These are phyloP conservation scores for Phalanger gymnotis DNA, from an alignment of 2,797 vertebrate genomes.

Conservation along the genomic window DNA sequence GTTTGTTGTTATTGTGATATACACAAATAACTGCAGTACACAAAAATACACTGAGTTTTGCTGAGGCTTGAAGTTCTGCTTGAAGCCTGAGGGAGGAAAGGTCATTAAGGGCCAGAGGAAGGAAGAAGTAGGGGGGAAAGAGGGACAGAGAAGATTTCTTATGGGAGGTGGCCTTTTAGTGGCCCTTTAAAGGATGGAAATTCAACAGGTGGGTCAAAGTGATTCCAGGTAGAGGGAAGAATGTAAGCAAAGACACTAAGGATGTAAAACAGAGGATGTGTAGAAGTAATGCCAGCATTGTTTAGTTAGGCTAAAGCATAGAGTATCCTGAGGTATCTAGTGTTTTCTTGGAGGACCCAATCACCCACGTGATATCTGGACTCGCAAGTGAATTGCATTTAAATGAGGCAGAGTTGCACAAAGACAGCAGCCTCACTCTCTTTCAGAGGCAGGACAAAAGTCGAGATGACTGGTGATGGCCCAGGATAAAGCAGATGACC, in stretches of 20 bases:
- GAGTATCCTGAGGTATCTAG: background rate
- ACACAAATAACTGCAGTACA: background rate
- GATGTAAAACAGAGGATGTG: background rate
- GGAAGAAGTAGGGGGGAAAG: background rate
- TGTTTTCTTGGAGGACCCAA: background rate
- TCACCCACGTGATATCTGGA: background rate
- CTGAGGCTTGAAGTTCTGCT: background rate
- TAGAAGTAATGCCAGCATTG: background rate
- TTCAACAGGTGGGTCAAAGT: background rate
- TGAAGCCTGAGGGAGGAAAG: background rate
- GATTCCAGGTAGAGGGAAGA: background rate
- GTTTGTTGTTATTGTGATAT: background rate
- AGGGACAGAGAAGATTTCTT: background rate
- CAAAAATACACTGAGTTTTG: background rate
- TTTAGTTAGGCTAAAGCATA: background rate
- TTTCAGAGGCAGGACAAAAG: background rate
- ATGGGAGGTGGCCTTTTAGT: background rate
- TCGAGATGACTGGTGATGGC: background rate
- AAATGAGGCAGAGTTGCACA: background rate
- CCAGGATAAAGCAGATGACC: background rate
- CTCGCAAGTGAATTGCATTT: background rate
- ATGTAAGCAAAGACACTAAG: background rate
- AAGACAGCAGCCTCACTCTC: background rate
- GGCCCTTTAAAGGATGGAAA: background rate
- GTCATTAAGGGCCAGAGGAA: background rate